Base-by-base conservation (phyloP, 2,888 invertebrate species). In the Agriopis aurantiaria region DNA sequence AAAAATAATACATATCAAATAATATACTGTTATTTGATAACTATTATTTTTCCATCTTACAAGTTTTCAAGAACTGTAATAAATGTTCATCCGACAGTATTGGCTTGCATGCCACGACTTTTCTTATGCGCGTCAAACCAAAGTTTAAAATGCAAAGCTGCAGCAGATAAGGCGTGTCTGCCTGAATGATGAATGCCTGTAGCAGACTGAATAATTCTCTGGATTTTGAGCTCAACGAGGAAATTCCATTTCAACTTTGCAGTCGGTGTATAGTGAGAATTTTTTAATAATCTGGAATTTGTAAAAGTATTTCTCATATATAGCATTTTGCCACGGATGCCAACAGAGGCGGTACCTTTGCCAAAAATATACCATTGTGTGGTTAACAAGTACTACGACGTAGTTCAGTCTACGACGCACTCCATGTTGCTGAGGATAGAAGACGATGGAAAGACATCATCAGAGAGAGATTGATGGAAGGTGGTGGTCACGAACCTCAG, bases 121-220 rank as follows among this genome's bases (percentile, higher is more conserved):
- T 41, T 43, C 43, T 43, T 56, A 10, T 58, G 3, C 41, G 49
- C 58, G 60, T 40, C 56, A 57, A 57, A 56, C 55, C 17, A 49
- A 46, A 65, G 63, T 64, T 71, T 56, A 64, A 55, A 72, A 63
- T 60, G 63, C 60, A 60, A 57, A 56, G 57, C 62, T 61, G 57
- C 23, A 40, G 46, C 56, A 68, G 71, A 72, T 72, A 68, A 68
- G 68, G 45, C 52, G 14, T 64, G 72, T 69, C 69, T 67, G 48
- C 45, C 14, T 23, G 67, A 67, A 69, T 72, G 72, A 72, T 72
- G 69, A 57, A 72, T 72, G 62, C 55, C 49, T 65, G 53, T 12
- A 60, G 49, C 9, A 52, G 49, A 61, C 64, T 71, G 61, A 71
- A 61, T 61, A 65, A 58, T 63, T 65, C 68, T 14, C 48, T 10